A percentile compares a stretch with the other conserved stretches of the same genome.
Evolutionary conservation across 2,888 invertebrate species (phyloP).

Genomic region (Acronicta psi): DNA sequence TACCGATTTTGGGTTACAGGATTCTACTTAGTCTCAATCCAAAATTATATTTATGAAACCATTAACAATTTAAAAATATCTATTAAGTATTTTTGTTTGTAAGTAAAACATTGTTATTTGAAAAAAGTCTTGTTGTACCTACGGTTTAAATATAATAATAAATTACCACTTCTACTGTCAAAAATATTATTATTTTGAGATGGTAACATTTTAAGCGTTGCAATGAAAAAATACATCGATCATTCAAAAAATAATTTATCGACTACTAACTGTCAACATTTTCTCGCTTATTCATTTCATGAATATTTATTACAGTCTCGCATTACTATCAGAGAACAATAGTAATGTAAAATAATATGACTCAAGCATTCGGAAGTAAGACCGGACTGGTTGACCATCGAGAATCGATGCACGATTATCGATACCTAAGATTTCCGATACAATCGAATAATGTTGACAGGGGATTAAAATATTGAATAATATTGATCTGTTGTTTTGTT

Average conservation of each 20-base stretch:
- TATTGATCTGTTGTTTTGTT: constrained; percentile 41
- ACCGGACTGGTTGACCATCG: constrained; percentile 53
- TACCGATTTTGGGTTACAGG: too few species aligned
- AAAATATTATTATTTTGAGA: background rate
- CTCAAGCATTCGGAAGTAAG: constrained; percentile 53
- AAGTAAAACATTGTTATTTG: too few species aligned
- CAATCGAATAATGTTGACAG: constrained; percentile 55
- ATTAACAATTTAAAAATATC: too few species aligned
- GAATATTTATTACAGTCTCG: constrained; percentile 4
- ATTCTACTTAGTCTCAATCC: too few species aligned
- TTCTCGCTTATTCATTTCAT: background rate
- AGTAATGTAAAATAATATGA: constrained; percentile 26
- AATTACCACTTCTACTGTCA: too few species aligned
- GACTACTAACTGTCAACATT: background rate
- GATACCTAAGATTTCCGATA: constrained; percentile 58
- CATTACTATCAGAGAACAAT: constrained; percentile 20
- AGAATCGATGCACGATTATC: constrained; percentile 59
- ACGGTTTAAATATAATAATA: too few species aligned
- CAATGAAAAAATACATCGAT: background rate
- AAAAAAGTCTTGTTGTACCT: too few species aligned
- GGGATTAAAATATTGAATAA: constrained; percentile 48
- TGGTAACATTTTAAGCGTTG: background rate
- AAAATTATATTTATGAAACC: too few species aligned
- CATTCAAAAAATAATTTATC: background rate
- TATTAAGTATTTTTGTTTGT: too few species aligned